Base-by-base conservation (phyloP, 1,140 invertebrate species). In the Prorops nasuta region DNA sequence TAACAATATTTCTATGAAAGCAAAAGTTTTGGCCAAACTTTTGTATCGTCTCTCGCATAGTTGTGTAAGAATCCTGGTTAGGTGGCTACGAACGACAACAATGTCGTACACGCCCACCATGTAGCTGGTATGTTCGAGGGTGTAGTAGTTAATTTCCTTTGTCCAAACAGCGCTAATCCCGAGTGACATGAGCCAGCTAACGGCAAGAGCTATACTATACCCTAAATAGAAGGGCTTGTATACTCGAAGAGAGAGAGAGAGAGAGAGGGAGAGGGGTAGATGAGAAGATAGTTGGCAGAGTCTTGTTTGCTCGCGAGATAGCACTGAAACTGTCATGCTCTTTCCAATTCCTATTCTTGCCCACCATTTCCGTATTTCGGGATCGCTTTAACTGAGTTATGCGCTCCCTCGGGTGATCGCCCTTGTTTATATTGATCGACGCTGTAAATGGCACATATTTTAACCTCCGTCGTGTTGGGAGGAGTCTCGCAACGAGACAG, bases 111-210 rank as follows among this genome's bases (percentile, higher is more conserved):
- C 65, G 65, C 66, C 66, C 64, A 65, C 58, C n/a, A n/a, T n/a
- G 56, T 60, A 67, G 63, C 61, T 63, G 66, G 63, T 49, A 54
- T 43, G 44, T 44, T 24, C 48, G 44, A n/a, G 56, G 43, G 44
- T 63, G 54, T 64, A 60, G 67, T 64, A 70, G 67, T 69, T 76
- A 76, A 76, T 76, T 76, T 76, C 67, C 70, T 71, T 69, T 71
- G 69, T 73, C 69, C 71, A 76, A 76, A 76, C 71, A 76, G 67
- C 61, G 57, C 66, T 74, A 73, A 76, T 76, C 69, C 64, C 70
- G 64, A 65, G 69, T 71, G 72, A 76, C 74, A 74, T 66, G 69
- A 76, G 71, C 72, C 69, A 72, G 72, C 71, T 68, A 71, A 74
- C 68, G 66, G 55, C 41, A 36, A 44, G 35, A 51, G 38, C 38